Evolutionary conservation across 2,797 vertebrate species (phyloP).

Genomic region (Nothura maculosa): DNA sequence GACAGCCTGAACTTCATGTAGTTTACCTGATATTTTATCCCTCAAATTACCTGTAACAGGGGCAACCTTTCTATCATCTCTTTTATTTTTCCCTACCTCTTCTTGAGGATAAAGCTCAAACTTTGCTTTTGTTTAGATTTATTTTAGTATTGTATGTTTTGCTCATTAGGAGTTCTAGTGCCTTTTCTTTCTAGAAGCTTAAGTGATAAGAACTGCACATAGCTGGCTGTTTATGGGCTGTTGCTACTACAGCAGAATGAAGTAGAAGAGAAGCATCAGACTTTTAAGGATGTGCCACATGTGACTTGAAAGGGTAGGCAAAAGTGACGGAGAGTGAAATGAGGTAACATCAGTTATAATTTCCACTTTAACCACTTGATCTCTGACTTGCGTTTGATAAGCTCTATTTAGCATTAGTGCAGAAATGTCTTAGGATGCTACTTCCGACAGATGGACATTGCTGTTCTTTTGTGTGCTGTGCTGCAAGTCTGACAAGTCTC

Average conservation of each 20-base stretch:
- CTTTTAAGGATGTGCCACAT: background rate
- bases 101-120: background rate
- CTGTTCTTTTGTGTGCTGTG: background rate
- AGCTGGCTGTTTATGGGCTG: background rate
- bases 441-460: background rate
- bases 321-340: background rate
- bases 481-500: no score
- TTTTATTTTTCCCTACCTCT: background rate
- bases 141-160: background rate
- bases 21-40: background rate
- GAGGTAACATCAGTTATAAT: background rate
- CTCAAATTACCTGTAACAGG: background rate
- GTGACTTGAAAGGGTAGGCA: background rate
- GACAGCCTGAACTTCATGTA: background rate
- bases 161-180: background rate
- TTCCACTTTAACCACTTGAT: background rate
- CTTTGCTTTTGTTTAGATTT: background rate
- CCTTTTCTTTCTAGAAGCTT: background rate
- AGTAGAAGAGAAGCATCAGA: background rate
- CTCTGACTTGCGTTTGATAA: background rate
- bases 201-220: background rate
- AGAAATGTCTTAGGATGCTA: background rate
- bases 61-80: background rate
- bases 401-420: background rate
- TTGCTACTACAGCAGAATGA: background rate